phyloP scores from a whole-genome alignment of 2,797 vertebrate species.

The Acanthiza pusilla region DNA sequence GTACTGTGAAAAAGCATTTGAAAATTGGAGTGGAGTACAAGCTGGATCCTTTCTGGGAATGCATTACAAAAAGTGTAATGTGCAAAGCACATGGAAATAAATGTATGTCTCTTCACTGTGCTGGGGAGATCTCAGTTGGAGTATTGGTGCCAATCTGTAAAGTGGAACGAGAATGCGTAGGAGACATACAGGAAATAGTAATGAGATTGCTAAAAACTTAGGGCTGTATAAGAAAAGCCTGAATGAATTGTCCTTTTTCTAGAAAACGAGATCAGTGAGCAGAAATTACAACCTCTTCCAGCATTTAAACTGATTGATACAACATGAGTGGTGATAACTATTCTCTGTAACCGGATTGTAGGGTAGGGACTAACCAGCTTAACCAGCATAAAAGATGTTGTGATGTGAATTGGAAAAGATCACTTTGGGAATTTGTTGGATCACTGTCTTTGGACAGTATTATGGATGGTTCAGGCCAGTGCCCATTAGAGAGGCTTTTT shows the following conservation, averaged over 20 bases:
- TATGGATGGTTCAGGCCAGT: neutral
- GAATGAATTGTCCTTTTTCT: neutral
- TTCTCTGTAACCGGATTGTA: neutral
- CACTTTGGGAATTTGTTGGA: neutral
- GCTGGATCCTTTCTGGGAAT: neutral
- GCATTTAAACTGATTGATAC: neutral
- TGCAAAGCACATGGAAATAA: neutral
- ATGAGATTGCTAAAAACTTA: neutral
- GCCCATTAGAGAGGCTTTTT: neutral
- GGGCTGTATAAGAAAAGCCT: neutral
- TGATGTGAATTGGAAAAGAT: neutral
- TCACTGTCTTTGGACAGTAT: neutral
- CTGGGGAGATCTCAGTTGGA: neutral
- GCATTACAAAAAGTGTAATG: neutral
- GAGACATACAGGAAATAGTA: neutral
- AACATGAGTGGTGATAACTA: neutral
- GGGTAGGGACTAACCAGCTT: neutral
- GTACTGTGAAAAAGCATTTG: slow-evolving; percentile 5
- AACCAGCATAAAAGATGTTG: neutral
- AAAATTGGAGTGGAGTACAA: neutral
- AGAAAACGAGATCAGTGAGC: neutral
- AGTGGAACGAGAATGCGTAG: neutral
- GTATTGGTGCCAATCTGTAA: neutral
- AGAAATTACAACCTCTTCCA: neutral
- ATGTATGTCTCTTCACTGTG: neutral